Percentiles rank a stretch among this genome's conserved stretches.
phyloP scores from a whole-genome alignment of 2,888 invertebrate species.

The Ormyrus nitidulus region DNA sequence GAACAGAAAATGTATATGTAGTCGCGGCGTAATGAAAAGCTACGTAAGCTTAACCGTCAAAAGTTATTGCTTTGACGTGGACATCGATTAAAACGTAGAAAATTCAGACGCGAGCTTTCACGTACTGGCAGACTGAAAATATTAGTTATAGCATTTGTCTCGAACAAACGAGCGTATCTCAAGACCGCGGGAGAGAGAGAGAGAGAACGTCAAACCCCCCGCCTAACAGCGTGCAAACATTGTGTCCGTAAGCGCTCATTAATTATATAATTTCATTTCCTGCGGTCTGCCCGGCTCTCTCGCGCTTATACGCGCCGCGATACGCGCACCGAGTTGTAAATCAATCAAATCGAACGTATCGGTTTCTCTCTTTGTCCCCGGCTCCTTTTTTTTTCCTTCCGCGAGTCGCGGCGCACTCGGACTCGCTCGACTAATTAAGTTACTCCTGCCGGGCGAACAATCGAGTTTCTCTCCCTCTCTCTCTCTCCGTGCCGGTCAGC shows the following conservation, averaged over 20 bases:
- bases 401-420: conserved; percentile 11
- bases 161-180: too few species aligned
- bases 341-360: background rate
- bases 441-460: conserved; percentile 34
- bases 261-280: conserved; percentile 26
- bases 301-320: background rate
- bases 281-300: background rate
- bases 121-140: too few species aligned
- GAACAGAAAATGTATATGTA: too few species aligned
- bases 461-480: conserved; percentile 11
- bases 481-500: too few species aligned
- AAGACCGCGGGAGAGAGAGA: too few species aligned
- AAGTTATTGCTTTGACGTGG: too few species aligned
- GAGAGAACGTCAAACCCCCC: too few species aligned
- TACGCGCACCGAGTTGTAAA: background rate
- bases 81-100: too few species aligned
- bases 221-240: conserved; percentile 2
- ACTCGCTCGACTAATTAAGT: conserved; percentile 40
- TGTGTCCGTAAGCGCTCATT: conserved; percentile 14
- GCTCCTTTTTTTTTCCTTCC: conserved; percentile 10
- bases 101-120: too few species aligned
- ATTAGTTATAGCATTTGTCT: too few species aligned
- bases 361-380: background rate
- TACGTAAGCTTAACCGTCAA: too few species aligned
- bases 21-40: too few species aligned